Evolutionary conservation across 2,797 vertebrate species (phyloP).

Genomic region (Tauraco hartlaubi): DNA sequence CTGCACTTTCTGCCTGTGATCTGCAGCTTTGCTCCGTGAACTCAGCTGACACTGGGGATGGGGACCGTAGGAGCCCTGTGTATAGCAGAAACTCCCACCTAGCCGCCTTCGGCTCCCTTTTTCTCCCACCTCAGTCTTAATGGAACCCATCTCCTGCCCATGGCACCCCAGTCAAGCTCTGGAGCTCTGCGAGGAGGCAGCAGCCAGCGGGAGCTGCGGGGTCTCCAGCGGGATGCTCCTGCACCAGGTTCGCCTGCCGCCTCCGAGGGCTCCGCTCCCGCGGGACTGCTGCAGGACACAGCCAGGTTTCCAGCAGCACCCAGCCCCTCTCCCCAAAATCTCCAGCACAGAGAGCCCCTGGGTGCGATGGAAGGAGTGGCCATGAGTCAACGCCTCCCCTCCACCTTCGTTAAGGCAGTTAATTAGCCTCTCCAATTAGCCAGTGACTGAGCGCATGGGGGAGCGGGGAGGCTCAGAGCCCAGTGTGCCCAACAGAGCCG

Average conservation of each 20-base stretch:
- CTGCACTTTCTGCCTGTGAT: not conserved
- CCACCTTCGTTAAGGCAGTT: not conserved
- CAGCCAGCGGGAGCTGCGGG: accelerated
- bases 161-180: accelerated
- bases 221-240: not conserved
- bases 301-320: not conserved
- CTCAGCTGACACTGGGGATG: not conserved
- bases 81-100: not conserved
- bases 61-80: not conserved
- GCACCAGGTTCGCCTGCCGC: not conserved
- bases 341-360: not conserved
- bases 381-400: accelerated
- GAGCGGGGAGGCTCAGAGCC: not conserved
- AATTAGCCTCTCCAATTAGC: not conserved
- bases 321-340: not conserved
- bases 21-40: not conserved
- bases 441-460: accelerated
- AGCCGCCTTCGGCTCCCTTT: not conserved
- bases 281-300: not conserved
- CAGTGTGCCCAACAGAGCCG: accelerated
- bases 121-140: not conserved
- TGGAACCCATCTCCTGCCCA: not conserved
- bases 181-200: not conserved
- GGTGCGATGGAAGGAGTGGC: not conserved
- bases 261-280: not conserved